These are phyloP conservation scores for Dicrostonyx torquatus DNA, from an alignment of 2,797 vertebrate genomes.

Conservation along the genomic window DNA sequence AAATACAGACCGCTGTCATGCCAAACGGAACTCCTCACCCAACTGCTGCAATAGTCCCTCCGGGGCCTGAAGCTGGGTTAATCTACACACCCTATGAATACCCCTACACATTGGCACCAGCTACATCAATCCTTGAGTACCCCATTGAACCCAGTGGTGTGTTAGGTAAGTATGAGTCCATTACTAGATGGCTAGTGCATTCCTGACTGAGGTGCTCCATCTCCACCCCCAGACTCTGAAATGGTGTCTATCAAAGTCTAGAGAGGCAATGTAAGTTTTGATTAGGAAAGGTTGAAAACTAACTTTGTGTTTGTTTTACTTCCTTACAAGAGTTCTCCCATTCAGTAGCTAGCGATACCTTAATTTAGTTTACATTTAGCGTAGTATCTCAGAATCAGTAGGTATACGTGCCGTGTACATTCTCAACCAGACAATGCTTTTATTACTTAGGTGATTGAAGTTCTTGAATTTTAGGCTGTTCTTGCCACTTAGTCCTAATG, in stretches of 20 bases:
- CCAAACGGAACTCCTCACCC: constrained; percentile 95
- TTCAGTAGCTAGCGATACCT: neutral
- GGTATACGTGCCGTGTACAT: neutral
- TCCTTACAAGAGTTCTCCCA: neutral
- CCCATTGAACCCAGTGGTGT: constrained; percentile 98
- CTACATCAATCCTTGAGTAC: constrained; percentile 98
- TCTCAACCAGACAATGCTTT: neutral
- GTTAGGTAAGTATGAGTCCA: constrained; percentile 92
- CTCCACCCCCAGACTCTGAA: neutral
- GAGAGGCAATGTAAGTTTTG: neutral
- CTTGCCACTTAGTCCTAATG: neutral
- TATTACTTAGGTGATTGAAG: neutral
- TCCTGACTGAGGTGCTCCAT: neutral
- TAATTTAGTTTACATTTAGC: neutral
- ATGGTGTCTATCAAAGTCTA: neutral
- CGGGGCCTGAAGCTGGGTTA: constrained; percentile 94
- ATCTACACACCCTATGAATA: constrained; percentile 99
- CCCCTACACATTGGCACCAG: constrained; percentile 97
- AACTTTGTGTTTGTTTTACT: neutral
- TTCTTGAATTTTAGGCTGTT: neutral
- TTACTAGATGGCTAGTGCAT: neutral
- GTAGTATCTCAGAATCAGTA: neutral
- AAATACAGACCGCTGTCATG: constrained; percentile 98
- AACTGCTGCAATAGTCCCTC: constrained; percentile 93
- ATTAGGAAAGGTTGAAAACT: neutral